phyloP scores from a whole-genome alignment of 2,888 invertebrate genomes.

The Hedya salicella region DNA sequence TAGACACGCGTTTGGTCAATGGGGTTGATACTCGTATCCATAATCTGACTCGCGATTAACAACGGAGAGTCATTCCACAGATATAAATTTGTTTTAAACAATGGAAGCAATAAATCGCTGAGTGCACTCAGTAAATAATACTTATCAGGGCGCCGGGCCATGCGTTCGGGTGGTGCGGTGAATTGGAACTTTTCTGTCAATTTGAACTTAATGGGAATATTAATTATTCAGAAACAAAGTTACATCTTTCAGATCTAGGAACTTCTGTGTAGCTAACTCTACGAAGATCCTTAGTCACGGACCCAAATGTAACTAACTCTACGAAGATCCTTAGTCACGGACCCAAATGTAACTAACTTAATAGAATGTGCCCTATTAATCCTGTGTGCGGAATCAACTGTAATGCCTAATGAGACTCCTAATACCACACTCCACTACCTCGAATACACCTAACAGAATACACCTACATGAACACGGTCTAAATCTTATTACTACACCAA shows the following conservation, averaged over 20 bases:
- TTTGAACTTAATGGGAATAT: not conserved
- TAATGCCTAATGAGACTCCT: no score
- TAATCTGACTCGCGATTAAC: not conserved
- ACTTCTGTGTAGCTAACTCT: not conserved
- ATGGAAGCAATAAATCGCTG: conserved; percentile 6
- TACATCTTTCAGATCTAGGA: not conserved
- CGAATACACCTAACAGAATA: no score
- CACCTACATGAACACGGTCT: no score
- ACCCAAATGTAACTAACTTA: no score
- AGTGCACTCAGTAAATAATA: conserved; percentile 7
- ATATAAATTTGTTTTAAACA: conserved; percentile 3
- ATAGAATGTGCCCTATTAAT: no score
- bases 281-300: no score
- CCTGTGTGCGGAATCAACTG: no score
- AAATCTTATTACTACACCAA: no score
- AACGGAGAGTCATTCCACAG: not conserved
- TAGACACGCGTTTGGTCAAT: not conserved
- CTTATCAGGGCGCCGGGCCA: conserved; percentile 1
- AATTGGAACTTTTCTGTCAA: not conserved
- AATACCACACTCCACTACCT: no score
- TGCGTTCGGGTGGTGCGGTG: not conserved
- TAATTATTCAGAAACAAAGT: not conserved
- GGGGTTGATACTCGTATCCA: not conserved
- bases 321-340: no score
- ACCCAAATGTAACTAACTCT: no score